Base-by-base conservation (phyloP, 2,113 vertebrate genomes). In the Hypocryptadius cinnamomeus region DNA sequence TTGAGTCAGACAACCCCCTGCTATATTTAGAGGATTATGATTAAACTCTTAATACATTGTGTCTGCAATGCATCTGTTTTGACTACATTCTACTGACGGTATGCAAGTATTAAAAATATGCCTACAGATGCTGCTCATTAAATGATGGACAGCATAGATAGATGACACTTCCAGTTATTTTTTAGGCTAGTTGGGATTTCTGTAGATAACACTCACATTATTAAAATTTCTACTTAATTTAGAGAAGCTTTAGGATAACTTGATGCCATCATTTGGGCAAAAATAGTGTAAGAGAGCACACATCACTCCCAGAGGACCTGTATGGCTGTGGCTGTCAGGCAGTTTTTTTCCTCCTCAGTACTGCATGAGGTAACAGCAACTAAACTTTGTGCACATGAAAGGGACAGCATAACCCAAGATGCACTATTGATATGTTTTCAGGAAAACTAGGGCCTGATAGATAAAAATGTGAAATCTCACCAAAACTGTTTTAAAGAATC, bases 11-110 rank as follows among this genome's bases (percentile, higher is more conserved):
- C 57, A 96, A 87, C 13, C 88, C 60, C 64, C 73, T 91, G 76
- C 79, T 88, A 92, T 92, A 90, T 94, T 95, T 96, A 93, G 57
- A 96, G 83, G 96, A 94, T 87, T 89, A 91, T 79, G 66, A 90
- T 54, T 76, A 88, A 97, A 97, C 71, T 92, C 82, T 83, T 77
- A 79, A 64, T 66, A 61, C 61, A 78, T 72, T 87, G 63, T 74
- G 87, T 91, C 93, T 83, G 95, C 93, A 96, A 66, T 89, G 81
- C 90, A 95, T 88, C 73, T 92, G 94, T 89, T 97, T 84, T 84
- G 87, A 85, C 94, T 93, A 86, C 85, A 77, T 83, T 84, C 85
- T 92, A 87, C 73, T 90, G 91, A 92, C 79, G 89, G 83, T 30
- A 95, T 54, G 87, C 50, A 91, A 90, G 66, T 83, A 87, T 82